Conservation (phyloP, 1,140 invertebrate genomes). For the Monomorium pharaonis region DNA sequence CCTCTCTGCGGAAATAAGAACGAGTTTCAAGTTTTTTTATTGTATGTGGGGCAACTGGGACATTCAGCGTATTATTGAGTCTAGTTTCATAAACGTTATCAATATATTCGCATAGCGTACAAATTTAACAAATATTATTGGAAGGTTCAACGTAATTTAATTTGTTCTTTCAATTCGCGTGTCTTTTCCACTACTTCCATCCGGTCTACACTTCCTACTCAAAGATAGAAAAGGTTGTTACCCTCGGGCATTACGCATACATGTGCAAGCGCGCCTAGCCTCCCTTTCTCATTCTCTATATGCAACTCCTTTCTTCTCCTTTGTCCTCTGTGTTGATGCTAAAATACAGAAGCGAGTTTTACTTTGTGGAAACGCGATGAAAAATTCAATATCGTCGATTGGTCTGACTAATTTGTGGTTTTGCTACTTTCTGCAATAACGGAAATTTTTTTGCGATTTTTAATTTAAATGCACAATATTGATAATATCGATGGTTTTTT, state of each 20-base stretch:
- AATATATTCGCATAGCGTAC: neutral
- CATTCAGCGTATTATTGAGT: neutral
- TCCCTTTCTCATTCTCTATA: conserved; percentile 59
- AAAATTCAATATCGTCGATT: conserved; percentile 59
- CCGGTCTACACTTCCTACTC: conserved; percentile 58
- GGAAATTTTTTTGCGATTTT: neutral
- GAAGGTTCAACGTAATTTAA: neutral
- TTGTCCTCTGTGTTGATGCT: conserved; percentile 25
- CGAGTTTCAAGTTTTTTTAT: neutral
- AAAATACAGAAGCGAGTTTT: conserved; percentile 33
- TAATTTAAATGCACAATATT: neutral
- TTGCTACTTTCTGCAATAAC: neutral
- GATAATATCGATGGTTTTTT: neutral
- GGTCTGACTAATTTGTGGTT: neutral
- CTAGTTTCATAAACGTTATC: neutral
- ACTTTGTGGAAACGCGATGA: conserved; percentile 45
- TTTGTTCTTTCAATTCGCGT: conserved; percentile 13
- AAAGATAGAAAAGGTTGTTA: conserved; percentile 67
- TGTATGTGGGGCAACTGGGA: neutral
- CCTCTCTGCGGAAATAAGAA: neutral
- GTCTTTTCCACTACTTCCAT: conserved; percentile 26
- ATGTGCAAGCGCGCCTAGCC: conserved; percentile 63
- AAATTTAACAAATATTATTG: neutral
- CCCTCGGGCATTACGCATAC: conserved; percentile 66
- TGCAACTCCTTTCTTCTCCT: conserved; percentile 53